These are phyloP conservation scores for Eleginops maclovinus DNA, from an alignment of 2,113 vertebrate species.

Conservation along the genomic window DNA sequence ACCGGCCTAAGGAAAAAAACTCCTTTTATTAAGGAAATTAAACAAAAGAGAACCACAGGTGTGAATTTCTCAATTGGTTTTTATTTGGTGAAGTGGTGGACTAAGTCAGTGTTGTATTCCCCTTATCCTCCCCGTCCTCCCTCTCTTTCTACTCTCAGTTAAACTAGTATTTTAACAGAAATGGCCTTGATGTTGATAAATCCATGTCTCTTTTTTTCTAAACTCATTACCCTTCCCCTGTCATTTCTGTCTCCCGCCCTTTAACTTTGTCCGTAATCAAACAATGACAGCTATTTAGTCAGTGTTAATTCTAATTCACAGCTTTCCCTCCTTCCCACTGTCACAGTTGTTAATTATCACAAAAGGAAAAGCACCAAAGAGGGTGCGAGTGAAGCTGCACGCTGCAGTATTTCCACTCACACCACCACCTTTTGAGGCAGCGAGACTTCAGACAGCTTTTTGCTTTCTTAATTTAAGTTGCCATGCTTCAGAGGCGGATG, in stretches of 20 bases:
- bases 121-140: neutral
- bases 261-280: constrained; percentile 90
- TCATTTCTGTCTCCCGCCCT: constrained; percentile 61
- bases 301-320: constrained; percentile 93
- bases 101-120: constrained; percentile 42
- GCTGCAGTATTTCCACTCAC: constrained; percentile 43
- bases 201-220: constrained; percentile 77
- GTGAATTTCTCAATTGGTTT: constrained; percentile 68
- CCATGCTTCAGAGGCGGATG: constrained; percentile 19
- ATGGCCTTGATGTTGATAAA: constrained; percentile 72
- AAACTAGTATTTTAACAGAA: constrained; percentile 56
- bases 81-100: constrained; percentile 44
- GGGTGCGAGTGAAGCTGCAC: constrained; percentile 57
- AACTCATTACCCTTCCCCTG: constrained; percentile 86
- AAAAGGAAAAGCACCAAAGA: constrained; percentile 86
- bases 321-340: constrained; percentile 84
- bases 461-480: constrained; percentile 54
- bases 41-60: constrained; percentile 58
- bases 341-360: constrained; percentile 85
- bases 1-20: neutral
- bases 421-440: constrained; percentile 58
- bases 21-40: constrained; percentile 40
- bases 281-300: constrained; percentile 89
- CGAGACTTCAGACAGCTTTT: constrained; percentile 64
- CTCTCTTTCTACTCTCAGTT: constrained; percentile 24